Evolutionary conservation across 2,888 invertebrate species (phyloP).

Genomic region (Papilio demoleus): DNA sequence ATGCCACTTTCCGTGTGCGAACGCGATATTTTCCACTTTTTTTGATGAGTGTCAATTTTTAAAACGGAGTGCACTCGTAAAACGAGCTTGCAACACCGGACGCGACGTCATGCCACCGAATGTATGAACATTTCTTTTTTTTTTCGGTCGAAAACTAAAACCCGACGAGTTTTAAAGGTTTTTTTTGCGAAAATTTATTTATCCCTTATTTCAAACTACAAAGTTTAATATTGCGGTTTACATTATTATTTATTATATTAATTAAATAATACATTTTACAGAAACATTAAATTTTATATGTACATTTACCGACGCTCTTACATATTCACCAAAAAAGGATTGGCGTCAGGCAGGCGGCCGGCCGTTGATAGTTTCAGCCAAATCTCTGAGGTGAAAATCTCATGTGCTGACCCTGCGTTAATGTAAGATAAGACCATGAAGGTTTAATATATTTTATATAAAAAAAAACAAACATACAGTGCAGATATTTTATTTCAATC

Average conservation of each 20-base stretch:
- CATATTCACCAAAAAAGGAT: too few species aligned
- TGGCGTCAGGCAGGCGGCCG: too few species aligned
- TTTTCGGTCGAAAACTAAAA: constrained; percentile 2
- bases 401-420: too few species aligned
- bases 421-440: too few species aligned
- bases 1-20: neutral
- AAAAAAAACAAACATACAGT: too few species aligned
- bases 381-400: too few species aligned
- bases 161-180: constrained; percentile 9
- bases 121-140: constrained; percentile 8
- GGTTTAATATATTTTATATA: too few species aligned
- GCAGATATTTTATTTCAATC: neutral
- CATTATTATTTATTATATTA: too few species aligned
- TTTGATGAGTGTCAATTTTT: constrained; percentile 9
- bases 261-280: too few species aligned
- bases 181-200: neutral
- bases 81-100: constrained; percentile 2
- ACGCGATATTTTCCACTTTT: neutral
- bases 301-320: too few species aligned
- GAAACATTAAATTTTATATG: too few species aligned
- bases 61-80: constrained; percentile 4
- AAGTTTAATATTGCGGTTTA: neutral
- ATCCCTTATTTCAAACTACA: neutral
- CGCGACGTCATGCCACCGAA: neutral
- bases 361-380: too few species aligned